Evolutionary conservation across 1,140 invertebrate species (phyloP).

Genomic region (Megalopta genalis): DNA sequence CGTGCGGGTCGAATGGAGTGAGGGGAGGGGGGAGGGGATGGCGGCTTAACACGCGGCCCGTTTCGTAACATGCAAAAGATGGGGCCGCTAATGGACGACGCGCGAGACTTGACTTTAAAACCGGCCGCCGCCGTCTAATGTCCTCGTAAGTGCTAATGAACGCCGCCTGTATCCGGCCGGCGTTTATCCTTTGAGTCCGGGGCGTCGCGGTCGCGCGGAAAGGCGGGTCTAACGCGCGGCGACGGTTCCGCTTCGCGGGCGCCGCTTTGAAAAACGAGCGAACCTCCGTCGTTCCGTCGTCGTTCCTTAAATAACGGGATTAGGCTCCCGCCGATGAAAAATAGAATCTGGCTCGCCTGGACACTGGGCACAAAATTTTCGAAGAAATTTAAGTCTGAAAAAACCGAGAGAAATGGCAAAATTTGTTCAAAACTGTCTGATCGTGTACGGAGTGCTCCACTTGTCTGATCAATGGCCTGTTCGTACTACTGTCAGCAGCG

Average conservation of each 20-base stretch:
- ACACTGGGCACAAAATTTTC: too few relatives aligned
- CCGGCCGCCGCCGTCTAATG: slow-evolving; percentile 57
- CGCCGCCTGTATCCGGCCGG: slow-evolving; percentile 55
- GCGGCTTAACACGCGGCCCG: slow-evolving; percentile 52
- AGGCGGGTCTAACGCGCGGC: slow-evolving; percentile 6
- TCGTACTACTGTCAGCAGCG: too few relatives aligned
- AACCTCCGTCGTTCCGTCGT: not conserved
- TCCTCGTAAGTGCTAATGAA: slow-evolving; percentile 61
- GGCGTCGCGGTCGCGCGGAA: slow-evolving; percentile 53
- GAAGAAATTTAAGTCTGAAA: too few relatives aligned
- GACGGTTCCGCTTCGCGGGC: not conserved
- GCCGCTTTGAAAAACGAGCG: slow-evolving; percentile 30
- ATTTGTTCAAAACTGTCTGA: too few relatives aligned
- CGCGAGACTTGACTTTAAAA: slow-evolving; percentile 40
- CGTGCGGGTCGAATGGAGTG: too few relatives aligned
- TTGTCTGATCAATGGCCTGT: too few relatives aligned
- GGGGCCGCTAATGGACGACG: slow-evolving; percentile 58
- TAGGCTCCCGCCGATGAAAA: not conserved
- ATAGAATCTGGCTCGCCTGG: not conserved
- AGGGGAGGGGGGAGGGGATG: too few relatives aligned
- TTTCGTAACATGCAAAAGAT: slow-evolving; percentile 54
- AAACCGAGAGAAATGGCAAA: too few relatives aligned
- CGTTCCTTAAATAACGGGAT: slow-evolving; percentile 6
- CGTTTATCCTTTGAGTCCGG: slow-evolving; percentile 63
- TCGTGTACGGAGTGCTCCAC: too few relatives aligned